Evolutionary conservation across 2,797 vertebrate genomes (phyloP).

Genomic region (Onychomys arenicola): DNA sequence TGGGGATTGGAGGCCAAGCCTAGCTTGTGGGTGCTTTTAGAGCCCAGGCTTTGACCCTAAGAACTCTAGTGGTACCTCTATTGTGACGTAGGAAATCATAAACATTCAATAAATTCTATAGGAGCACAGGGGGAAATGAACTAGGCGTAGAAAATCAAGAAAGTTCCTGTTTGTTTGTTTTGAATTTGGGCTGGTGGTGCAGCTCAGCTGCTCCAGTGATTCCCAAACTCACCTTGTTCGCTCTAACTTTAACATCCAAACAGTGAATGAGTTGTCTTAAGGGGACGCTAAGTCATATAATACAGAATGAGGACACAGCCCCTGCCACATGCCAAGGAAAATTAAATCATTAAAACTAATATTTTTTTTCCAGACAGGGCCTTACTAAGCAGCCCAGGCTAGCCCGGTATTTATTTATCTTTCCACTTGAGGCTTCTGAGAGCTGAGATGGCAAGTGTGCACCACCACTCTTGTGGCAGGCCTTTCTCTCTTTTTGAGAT

Average conservation of each 20-base stretch:
- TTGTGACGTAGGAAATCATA: not conserved
- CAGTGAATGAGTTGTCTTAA: not conserved
- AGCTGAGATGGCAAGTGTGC: not conserved
- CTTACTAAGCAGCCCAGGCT: not conserved
- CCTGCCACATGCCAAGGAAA: not conserved
- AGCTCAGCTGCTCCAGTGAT: not conserved
- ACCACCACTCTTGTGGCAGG: no score
- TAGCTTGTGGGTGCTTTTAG: not conserved
- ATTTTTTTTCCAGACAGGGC: not conserved
- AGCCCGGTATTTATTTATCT: not conserved
- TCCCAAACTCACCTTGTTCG: not conserved
- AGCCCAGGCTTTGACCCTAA: not conserved
- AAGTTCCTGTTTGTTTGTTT: not conserved
- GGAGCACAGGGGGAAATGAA: not conserved
- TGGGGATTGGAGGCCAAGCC: not conserved
- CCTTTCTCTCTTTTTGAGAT: not conserved
- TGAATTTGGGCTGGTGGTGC: not conserved
- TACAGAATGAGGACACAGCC: not conserved
- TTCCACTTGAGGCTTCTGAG: not conserved
- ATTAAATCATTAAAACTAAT: not conserved
- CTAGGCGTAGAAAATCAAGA: not conserved
- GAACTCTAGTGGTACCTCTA: not conserved
- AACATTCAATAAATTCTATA: not conserved
- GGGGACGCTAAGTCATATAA: not conserved
- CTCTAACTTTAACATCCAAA: not conserved